These are phyloP conservation scores for Acipenser ruthenus DNA, from an alignment of 2,797 vertebrate genomes.

Conservation along the genomic window DNA sequence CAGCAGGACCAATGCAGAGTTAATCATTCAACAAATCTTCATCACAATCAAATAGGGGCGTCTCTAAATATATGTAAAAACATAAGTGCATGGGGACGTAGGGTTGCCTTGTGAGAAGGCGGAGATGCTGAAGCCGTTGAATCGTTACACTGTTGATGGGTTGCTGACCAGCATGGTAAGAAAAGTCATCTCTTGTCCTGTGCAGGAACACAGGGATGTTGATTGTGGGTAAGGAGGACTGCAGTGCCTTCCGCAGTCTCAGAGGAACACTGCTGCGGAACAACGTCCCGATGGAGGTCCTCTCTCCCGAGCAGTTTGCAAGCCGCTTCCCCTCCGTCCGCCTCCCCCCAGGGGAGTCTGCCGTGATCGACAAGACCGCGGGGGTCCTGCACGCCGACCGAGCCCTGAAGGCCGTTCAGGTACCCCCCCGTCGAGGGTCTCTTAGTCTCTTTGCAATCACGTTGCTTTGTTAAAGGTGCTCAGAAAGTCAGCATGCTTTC, in stretches of 20 bases:
- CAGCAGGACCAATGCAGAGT: conserved; percentile 13
- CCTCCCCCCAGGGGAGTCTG: conserved; percentile 50
- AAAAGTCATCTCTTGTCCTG: too few species aligned
- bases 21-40: neutral
- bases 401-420: conserved; percentile 70
- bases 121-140: too few species aligned
- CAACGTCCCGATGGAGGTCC: conserved; percentile 37
- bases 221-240: conserved; percentile 57
- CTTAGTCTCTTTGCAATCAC: too few species aligned
- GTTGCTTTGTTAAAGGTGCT: too few species aligned
- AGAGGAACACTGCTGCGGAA: conserved; percentile 50
- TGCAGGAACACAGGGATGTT: conserved; percentile 71
- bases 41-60: too few species aligned
- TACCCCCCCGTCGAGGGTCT: conserved; percentile 29
- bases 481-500: too few species aligned
- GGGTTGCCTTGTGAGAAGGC: too few species aligned
- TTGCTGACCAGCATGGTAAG: too few species aligned
- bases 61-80: too few species aligned
- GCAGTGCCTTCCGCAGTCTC: conserved; percentile 39
- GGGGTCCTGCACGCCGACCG: conserved; percentile 78
- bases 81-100: too few species aligned
- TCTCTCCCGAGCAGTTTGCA: conserved; percentile 50
- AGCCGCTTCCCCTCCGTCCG: conserved; percentile 57
- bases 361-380: conserved; percentile 58
- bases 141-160: too few species aligned